These are phyloP conservation scores for Drosophila suboccidentalis DNA, from an alignment of 2,888 invertebrate species.

Conservation along the genomic window DNA sequence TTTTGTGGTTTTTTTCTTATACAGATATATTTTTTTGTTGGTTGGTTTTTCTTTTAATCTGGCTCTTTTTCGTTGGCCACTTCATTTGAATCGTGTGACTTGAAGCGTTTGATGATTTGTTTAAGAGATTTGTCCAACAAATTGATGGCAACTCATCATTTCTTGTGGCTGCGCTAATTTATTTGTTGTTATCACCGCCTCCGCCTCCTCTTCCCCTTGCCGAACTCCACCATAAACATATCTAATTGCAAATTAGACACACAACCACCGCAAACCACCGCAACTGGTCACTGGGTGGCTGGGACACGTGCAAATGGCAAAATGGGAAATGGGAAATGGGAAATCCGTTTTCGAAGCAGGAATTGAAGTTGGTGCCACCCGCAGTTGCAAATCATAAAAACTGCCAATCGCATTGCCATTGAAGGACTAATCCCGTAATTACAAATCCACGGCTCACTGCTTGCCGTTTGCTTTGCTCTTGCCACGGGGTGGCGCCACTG, in stretches of 20 bases:
- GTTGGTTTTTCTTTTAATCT: constrained; percentile 20
- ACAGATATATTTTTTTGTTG: neutral
- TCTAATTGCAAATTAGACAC: constrained; percentile 67
- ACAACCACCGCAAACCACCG: constrained; percentile 12
- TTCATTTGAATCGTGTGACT: constrained; percentile 65
- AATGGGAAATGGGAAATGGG: constrained; percentile 1
- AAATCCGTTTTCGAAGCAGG: neutral
- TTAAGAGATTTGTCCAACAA: constrained; percentile 62
- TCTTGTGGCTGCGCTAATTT: constrained; percentile 26
- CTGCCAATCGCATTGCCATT: constrained; percentile 59
- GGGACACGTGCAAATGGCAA: constrained; percentile 42
- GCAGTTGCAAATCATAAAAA: constrained; percentile 52
- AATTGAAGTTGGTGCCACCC: constrained; percentile 26
- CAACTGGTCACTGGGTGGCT: neutral
- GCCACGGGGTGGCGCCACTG: constrained; percentile 4
- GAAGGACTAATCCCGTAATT: constrained; percentile 74
- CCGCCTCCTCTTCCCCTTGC: neutral
- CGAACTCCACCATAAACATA: constrained; percentile 40
- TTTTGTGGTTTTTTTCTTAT: constrained; percentile 9
- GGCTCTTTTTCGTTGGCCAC: constrained; percentile 40
- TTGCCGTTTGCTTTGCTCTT: constrained; percentile 17
- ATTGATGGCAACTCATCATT: constrained; percentile 50
- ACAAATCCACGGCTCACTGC: constrained; percentile 68
- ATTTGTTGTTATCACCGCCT: constrained; percentile 20
- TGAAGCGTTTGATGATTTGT: constrained; percentile 74